These are phyloP conservation scores for Nerophis lumbriciformis DNA, from an alignment of 2,113 vertebrate genomes.

Conservation along the genomic window DNA sequence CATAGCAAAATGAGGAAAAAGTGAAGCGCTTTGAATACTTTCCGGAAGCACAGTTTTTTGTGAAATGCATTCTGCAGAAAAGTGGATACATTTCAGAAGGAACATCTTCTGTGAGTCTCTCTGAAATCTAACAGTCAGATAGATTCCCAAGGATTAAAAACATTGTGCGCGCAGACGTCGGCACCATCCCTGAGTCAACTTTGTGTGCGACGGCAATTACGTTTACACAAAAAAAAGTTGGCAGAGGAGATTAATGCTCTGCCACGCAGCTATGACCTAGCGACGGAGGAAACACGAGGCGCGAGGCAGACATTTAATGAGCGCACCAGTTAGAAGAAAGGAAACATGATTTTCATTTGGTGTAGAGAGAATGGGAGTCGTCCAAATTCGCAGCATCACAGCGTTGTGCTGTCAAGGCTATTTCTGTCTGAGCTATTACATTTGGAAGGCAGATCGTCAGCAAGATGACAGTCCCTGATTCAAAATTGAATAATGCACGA, in stretches of 20 bases:
- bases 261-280: conserved; percentile 31
- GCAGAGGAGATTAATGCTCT: conserved; percentile 25
- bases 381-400: conserved; percentile 48
- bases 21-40: no score
- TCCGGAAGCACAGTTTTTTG: no score
- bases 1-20: no score
- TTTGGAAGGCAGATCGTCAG: conserved; percentile 45
- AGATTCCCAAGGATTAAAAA: conserved; percentile 20
- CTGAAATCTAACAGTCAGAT: conserved; percentile 1
- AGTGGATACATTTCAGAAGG: background rate
- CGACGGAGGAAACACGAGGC: conserved; percentile 19
- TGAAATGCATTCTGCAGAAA: background rate
- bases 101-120: background rate
- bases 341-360: background rate
- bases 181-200: conserved; percentile 28
- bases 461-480: conserved; percentile 62
- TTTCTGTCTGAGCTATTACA: conserved; percentile 60
- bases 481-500: conserved; percentile 68
- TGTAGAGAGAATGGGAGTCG: conserved; percentile 15
- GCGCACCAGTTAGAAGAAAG: conserved; percentile 4
- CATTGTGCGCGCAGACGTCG: background rate
- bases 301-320: background rate
- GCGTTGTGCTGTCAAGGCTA: conserved; percentile 57
- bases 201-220: conserved; percentile 7
- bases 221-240: conserved; percentile 27